Conservation (phyloP, 1,140 invertebrate species). For the Brevipalpus yothersi region DNA sequence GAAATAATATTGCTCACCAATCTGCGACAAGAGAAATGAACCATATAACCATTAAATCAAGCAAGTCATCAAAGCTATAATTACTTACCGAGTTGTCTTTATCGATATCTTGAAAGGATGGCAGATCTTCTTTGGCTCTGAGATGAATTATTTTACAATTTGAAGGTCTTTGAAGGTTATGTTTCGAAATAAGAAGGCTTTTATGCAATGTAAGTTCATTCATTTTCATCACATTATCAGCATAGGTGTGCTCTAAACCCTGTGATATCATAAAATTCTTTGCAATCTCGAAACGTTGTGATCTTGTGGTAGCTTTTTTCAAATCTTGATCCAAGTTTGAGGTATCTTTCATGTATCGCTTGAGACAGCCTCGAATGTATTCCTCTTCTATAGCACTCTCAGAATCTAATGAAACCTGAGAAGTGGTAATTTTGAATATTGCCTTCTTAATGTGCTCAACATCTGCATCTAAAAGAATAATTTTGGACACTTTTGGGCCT, state of each 20-base stretch:
- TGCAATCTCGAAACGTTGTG: not conserved
- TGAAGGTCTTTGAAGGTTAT: not conserved
- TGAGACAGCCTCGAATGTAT: not conserved
- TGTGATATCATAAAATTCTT: not conserved
- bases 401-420: no score
- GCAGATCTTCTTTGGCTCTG: not conserved
- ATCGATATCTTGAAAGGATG: not conserved
- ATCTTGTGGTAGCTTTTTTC: not conserved
- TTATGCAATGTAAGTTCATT: not conserved
- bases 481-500: slow-evolving; percentile 54
- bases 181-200: not conserved
- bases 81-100: not conserved
- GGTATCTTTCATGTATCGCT: not conserved
- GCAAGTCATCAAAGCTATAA: no score
- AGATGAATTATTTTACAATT: not conserved
- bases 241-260: not conserved
- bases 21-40: no score
- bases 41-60: no score
- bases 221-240: not conserved
- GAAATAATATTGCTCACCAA: no score
- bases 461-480: slow-evolving; percentile 43
- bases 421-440: no score
- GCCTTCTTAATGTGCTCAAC: slow-evolving; percentile 60
- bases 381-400: not conserved
- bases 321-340: not conserved